Conservation (phyloP, 2,797 vertebrate species). For the Meda fulgida region DNA sequence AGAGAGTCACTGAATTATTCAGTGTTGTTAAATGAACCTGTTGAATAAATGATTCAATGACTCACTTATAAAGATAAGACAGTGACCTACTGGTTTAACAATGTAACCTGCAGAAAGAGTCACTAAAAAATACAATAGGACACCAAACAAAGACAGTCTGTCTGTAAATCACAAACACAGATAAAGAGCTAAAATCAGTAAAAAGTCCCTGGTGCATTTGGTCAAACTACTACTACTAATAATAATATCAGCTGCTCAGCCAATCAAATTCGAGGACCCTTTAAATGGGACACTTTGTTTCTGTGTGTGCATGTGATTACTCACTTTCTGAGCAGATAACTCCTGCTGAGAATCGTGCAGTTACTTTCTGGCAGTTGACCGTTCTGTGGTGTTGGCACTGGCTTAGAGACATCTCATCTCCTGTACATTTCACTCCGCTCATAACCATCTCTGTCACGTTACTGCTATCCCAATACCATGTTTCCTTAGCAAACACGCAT, state of each 20-base stretch:
- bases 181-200: neutral
- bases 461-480: conserved; percentile 98
- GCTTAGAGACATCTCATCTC: conserved; percentile 87
- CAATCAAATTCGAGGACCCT: neutral
- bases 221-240: neutral
- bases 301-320: conserved; percentile 56
- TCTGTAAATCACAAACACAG: too few relatives aligned
- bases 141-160: too few relatives aligned
- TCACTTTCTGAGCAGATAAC: conserved; percentile 99
- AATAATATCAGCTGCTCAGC: neutral
- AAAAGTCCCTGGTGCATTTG: neutral
- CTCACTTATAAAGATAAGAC: too few relatives aligned
- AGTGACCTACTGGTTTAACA: too few relatives aligned
- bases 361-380: conserved; percentile 86
- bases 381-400: conserved; percentile 89
- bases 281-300: neutral
- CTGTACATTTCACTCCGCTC: conserved; percentile 92
- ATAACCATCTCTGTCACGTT: conserved; percentile 91
- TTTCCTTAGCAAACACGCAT: conserved; percentile 82
- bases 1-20: neutral
- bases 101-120: too few relatives aligned
- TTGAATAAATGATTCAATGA: neutral
- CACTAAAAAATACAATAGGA: too few relatives aligned
- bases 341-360: conserved; percentile 87
- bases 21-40: neutral